Evolutionary conservation across 2,113 vertebrate species (phyloP).

Genomic region (Clupea harengus): DNA sequence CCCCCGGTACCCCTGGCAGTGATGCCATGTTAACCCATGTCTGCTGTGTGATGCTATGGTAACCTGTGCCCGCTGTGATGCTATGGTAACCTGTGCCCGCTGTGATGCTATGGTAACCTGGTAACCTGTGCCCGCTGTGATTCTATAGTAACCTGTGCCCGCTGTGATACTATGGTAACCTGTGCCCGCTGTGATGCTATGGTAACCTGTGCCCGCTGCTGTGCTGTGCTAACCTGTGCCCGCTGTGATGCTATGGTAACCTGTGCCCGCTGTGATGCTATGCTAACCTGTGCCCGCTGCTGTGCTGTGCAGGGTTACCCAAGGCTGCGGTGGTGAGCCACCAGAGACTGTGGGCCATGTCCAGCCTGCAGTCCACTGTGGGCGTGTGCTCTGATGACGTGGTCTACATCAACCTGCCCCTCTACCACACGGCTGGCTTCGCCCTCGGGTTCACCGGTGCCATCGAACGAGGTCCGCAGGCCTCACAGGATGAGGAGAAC

Average conservation of each 20-base stretch:
- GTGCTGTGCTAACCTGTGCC: neutral
- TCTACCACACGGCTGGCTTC: slow-evolving; percentile 77
- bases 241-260: too few species aligned
- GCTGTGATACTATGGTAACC: too few species aligned
- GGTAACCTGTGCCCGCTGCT: neutral
- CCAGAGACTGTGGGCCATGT: slow-evolving; percentile 49
- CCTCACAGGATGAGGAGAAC: neutral
- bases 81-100: too few species aligned
- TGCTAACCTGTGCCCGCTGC: neutral
- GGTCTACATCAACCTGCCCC: slow-evolving; percentile 71
- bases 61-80: too few species aligned
- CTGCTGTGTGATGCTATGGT: too few species aligned
- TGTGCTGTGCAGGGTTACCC: slow-evolving; percentile 68
- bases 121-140: too few species aligned
- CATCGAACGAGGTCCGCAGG: slow-evolving; percentile 62
- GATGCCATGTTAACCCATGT: too few species aligned
- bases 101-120: too few species aligned
- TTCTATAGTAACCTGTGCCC: too few species aligned
- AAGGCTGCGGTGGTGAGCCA: slow-evolving; percentile 73
- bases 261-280: neutral
- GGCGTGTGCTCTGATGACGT: slow-evolving; percentile 62
- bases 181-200: neutral
- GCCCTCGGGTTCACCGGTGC: slow-evolving; percentile 61
- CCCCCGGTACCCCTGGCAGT: too few species aligned
- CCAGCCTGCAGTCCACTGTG: neutral